phyloP scores from a whole-genome alignment of 2,888 invertebrate genomes.

The Polyommatus iphigenia region DNA sequence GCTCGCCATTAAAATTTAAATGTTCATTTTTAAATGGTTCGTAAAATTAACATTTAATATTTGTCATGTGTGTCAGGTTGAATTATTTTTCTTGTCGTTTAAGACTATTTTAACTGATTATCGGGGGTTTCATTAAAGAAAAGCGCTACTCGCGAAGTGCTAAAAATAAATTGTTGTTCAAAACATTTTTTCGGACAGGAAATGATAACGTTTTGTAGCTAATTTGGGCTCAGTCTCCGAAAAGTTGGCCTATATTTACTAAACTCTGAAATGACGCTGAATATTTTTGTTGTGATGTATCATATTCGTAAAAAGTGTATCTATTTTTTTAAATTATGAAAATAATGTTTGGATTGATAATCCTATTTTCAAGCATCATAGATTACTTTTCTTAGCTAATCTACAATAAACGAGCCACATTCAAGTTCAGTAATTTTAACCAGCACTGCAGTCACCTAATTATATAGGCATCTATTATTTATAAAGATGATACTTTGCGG shows the following conservation, averaged over 20 bases:
- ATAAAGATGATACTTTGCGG: slow-evolving; percentile 29
- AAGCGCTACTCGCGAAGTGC: background rate
- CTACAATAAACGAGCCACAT: background rate
- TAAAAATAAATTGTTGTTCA: background rate
- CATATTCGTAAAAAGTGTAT: background rate
- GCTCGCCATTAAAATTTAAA: slow-evolving; percentile 50
- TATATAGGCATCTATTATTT: slow-evolving; percentile 23
- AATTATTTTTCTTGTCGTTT: slow-evolving; percentile 63
- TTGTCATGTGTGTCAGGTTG: slow-evolving; percentile 63
- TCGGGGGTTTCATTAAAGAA: background rate
- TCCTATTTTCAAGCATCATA: background rate
- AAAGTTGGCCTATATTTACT: background rate
- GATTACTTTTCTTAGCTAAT: background rate
- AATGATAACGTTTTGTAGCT: background rate
- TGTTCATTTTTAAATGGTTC: slow-evolving; percentile 56
- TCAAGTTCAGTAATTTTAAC: background rate
- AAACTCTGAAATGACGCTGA: background rate
- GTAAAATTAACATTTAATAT: slow-evolving; percentile 60
- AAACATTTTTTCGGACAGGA: background rate
- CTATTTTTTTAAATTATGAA: background rate
- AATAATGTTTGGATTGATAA: background rate
- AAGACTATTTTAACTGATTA: slow-evolving; percentile 11
- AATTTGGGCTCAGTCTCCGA: background rate
- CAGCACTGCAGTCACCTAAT: slow-evolving; percentile 9
- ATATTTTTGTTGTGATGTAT: background rate